Percentiles rank a stretch among this genome's conserved stretches.
Conservation (phyloP, 2,797 vertebrate species). For the Sebastes diploproa region DNA sequence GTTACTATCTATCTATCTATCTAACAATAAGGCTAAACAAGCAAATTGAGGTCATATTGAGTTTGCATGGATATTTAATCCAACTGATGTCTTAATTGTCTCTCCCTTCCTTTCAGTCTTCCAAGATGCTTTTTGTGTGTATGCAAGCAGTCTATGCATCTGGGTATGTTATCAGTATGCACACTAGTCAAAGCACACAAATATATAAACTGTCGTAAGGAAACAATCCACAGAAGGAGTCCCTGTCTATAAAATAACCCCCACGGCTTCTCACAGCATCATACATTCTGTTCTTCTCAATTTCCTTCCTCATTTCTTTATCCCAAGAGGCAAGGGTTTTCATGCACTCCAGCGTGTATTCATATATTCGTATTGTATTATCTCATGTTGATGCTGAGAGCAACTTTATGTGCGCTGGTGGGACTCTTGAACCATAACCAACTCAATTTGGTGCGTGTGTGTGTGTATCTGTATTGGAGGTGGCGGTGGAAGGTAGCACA, state of each 20-base stretch:
- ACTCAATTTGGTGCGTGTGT: constrained; percentile 61
- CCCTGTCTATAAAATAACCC: constrained; percentile 29
- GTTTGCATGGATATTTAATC: not conserved
- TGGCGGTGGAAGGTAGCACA: not conserved
- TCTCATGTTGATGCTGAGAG: constrained; percentile 51
- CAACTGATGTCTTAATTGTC: not conserved
- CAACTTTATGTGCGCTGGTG: constrained; percentile 56
- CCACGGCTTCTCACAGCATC: constrained; percentile 34
- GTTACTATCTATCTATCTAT: no score
- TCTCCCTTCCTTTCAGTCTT: not conserved
- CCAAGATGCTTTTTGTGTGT: not conserved
- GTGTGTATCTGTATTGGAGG: constrained; percentile 7
- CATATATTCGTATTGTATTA: constrained; percentile 56
- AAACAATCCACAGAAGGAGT: constrained; percentile 24
- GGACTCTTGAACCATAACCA: constrained; percentile 77
- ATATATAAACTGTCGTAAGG: constrained; percentile 12
- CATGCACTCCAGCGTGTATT: constrained; percentile 42
- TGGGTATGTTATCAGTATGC: not conserved
- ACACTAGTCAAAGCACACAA: not conserved
- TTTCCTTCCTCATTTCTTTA: constrained; percentile 41
- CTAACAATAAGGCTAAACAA: not conserved
- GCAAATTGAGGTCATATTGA: not conserved
- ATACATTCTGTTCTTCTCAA: constrained; percentile 53
- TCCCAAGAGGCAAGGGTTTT: constrained; percentile 35
- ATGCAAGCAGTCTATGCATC: not conserved